Conservation (phyloP, 2,113 vertebrate species). For the Ellobius talpinus region DNA sequence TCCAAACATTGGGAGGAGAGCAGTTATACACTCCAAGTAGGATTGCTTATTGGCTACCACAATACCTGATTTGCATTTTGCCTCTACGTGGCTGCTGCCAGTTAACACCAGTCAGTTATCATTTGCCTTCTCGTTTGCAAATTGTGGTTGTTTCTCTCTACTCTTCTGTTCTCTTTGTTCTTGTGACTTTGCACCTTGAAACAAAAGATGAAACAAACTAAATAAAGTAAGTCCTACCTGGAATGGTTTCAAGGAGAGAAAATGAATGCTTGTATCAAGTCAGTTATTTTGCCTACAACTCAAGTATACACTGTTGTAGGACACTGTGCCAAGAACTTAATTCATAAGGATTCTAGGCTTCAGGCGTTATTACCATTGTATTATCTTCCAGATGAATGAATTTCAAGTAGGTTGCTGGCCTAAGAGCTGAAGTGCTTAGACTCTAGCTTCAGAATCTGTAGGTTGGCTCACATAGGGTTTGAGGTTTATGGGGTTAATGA, state of each 20-base stretch:
- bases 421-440: neutral
- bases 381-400: neutral
- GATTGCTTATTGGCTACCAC: neutral
- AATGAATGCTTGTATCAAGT: neutral
- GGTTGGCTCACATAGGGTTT: neutral
- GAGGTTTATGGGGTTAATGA: neutral
- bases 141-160: neutral
- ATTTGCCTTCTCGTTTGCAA: conserved; percentile 18
- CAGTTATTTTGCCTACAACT: neutral
- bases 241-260: neutral
- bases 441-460: neutral
- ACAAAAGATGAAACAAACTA: neutral
- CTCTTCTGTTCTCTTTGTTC: neutral
- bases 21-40: neutral
- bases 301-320: neutral
- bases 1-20: too few relatives aligned
- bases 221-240: neutral
- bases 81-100: neutral
- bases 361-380: neutral
- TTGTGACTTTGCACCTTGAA: neutral
- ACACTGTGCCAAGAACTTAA: neutral
- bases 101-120: neutral
- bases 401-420: neutral
- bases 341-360: neutral
- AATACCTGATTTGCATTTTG: neutral